Base-by-base conservation (phyloP, 30 jellyfish, hydroid and myxozoan genomes). In the Calvadosia cruxmelitensis region DNA sequence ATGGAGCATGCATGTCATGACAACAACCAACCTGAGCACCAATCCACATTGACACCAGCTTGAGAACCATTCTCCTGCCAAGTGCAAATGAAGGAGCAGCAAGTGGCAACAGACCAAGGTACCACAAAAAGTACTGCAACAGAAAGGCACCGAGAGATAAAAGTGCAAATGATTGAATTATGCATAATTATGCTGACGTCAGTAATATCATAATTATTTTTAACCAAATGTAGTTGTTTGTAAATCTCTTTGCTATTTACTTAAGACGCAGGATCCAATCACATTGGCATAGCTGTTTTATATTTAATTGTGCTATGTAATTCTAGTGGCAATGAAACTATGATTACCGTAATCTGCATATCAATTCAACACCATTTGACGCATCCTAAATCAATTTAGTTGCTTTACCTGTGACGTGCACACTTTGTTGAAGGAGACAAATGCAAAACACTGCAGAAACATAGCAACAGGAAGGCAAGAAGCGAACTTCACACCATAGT, bases 391-490 rank as follows among this genome's bases (percentile, higher is more conserved):
- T n/a, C n/a, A n/a, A n/a, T n/a, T n/a, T n/a, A n/a, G n/a, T n/a
- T n/a, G n/a, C n/a, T n/a, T 34, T 49, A 89, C 98, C 93, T 89
- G 98, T 49, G 98, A 89, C 30, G 98, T 89, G 78, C 98, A 89
- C 52, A 89, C 98, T 81, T 89, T 89, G 71, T 89, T 89, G 73
- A 89, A 89, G 20, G 98, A 50, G 26, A 89, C 98, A 80, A 89
- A 89, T 69, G 98, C 98, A 77, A 89, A 89, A 0, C 84, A 73
- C 52, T 89, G 98, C 65, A 89, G 67, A 63, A 89, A 89, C 25
- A 86, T 73, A 2, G 93, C 98, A 31, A 89, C 71, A 23, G 94
- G 81, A 3, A 78, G 74, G 24, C 42, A 42, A 20, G 52, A 27
- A 64, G 72, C 82, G 63, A 57, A 89, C 33, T 51, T 63, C 24